Conservation (phyloP, 2,113 vertebrate species). For the Oreochromis niloticus region DNA sequence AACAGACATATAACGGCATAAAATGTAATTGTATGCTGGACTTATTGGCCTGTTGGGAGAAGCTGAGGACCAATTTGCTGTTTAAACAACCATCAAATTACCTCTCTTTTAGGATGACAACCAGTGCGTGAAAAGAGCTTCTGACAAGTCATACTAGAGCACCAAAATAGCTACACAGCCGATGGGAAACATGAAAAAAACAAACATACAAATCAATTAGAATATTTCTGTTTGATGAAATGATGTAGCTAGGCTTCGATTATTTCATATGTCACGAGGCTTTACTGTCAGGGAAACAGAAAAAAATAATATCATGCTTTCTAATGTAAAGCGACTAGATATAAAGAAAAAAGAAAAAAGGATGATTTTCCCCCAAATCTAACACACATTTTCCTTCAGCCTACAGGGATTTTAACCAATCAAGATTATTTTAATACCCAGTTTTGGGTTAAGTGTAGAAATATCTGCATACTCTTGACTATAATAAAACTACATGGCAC, state of each 20-base stretch:
- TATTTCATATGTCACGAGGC: neutral
- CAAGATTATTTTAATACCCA: neutral
- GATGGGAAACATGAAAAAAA: neutral
- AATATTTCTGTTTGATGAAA: conserved; percentile 4
- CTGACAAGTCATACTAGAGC: conserved; percentile 36
- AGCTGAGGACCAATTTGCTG: conserved; percentile 52
- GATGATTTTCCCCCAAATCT: neutral
- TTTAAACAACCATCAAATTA: conserved; percentile 64
- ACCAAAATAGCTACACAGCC: conserved; percentile 12
- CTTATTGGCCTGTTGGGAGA: conserved; percentile 51
- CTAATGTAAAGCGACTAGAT: neutral
- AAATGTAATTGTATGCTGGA: conserved; percentile 56
- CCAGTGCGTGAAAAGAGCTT: conserved; percentile 45
- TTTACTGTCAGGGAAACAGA: neutral
- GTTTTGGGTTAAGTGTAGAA: neutral
- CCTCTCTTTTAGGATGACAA: conserved; percentile 47
- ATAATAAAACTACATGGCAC: neutral
- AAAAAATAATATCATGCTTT: neutral
- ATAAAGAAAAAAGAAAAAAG: neutral
- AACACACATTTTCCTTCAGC: neutral
- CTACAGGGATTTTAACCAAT: neutral
- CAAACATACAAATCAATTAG: neutral
- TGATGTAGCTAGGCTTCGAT: neutral
- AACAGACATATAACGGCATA: conserved; percentile 26
- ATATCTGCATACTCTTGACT: neutral